phyloP scores from a whole-genome alignment of 2,113 vertebrate species.

The Gasterosteus nipponicus region DNA sequence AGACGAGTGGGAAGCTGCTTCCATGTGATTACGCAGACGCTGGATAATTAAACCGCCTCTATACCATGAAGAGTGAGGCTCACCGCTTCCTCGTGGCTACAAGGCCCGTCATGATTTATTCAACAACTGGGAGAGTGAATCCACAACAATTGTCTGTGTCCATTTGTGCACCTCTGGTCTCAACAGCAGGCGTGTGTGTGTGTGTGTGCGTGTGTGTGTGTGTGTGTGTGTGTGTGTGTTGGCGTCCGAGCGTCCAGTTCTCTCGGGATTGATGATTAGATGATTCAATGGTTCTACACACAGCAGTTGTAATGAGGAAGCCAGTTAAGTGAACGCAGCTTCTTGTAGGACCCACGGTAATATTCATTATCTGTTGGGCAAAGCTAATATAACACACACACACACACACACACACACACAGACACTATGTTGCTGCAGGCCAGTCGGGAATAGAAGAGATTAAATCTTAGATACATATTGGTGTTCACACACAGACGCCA shows the following conservation, averaged over 20 bases:
- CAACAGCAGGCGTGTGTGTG: background rate
- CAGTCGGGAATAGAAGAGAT: conserved; percentile 22
- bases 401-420: background rate
- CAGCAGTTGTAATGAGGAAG: conserved; percentile 64
- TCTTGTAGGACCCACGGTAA: conserved; percentile 49
- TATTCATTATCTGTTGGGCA: conserved; percentile 51
- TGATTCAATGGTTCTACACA: conserved; percentile 59
- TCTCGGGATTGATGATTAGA: conserved; percentile 66
- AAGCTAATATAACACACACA: conserved; percentile 42
- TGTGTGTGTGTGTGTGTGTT: conserved; percentile 8
- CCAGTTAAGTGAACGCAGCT: conserved; percentile 53
- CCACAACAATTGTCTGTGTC: conserved; percentile 20
- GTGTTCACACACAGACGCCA: conserved; percentile 7
- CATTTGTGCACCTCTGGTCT: conserved; percentile 32
- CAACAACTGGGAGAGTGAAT: conserved; percentile 55
- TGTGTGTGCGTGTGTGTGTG: no score
- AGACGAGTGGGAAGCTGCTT: conserved; percentile 72
- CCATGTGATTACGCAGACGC: conserved; percentile 73
- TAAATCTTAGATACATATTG: conserved; percentile 7
- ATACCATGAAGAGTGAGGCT: conserved; percentile 68
- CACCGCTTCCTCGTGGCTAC: conserved; percentile 70
- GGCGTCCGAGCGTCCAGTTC: conserved; percentile 26
- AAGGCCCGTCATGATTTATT: conserved; percentile 72
- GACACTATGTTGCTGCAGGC: conserved; percentile 3
- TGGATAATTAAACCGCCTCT: conserved; percentile 75